Evolutionary conservation across 2,797 vertebrate genomes (phyloP), one percentile per base, ranked within the genome.

Genomic region (Enteromius paludinosus): DNA sequence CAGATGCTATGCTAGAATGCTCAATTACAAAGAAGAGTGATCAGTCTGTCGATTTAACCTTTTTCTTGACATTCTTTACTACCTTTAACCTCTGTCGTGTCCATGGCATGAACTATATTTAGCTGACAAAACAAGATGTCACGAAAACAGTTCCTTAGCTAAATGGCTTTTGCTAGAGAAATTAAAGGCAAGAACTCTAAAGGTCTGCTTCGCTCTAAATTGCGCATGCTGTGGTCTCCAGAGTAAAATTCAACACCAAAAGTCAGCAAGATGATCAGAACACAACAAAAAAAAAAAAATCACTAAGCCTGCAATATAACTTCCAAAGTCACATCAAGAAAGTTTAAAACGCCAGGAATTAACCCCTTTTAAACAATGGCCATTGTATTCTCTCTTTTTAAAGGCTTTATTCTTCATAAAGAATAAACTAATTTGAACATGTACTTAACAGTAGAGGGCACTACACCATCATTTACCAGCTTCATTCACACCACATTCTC

Each of bases 391-490:
- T 15, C 1, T 23, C 11, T 62, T 47, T 81, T 73, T 59, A 12
- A 69, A 41, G 17, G 15, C 35, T 20, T 41, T 25, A 30, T 56
- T 70, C 11, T 15, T 35, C 25, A 30, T 61, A 45, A n/a, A n/a
- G 11, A 56, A n/a, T 35, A 28, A 43, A 23, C 43, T 41, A 41
- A 79, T 72, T 45, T 78, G 23, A 74, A 76, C 30, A 41, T 64
- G 56, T n/a, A 65, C 1, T 15, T 91, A 93, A 94, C 94, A 95
- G 94, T 91, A 95, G 94, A 94, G 94, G 94, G 94, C 94, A 95
- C 94, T 93, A 95, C 89, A 89, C 92, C 89, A 92, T 94, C 89
- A 87, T 91, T 90, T 86, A 86, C 87, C 85, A 88, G 70, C 54
- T 71, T 66, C 79, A 85, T 89, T 65, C 69, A 80, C 87, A 79